Base-by-base conservation (phyloP, 2,113 vertebrate species). In the Indicator indicator region DNA sequence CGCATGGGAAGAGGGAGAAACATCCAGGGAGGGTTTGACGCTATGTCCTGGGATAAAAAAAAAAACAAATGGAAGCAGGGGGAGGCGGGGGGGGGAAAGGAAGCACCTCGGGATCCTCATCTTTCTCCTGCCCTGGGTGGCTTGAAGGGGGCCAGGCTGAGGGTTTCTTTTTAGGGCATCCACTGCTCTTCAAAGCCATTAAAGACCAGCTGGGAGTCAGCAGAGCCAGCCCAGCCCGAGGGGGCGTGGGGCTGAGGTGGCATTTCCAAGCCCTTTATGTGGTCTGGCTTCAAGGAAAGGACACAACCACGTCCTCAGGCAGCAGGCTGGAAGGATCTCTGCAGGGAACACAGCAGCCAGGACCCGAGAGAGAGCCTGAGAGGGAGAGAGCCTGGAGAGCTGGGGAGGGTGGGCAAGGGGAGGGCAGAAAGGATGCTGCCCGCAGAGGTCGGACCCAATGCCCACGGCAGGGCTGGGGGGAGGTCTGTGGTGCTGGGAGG, bases 251-350 rank as follows among this genome's bases (percentile, higher is more conserved):
- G 64, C 40, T 12, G 0, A 9, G 32, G 2, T 58, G 94, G 73
- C 69, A 94, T 96, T 94, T 95, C 60, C 5, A 90, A 42, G 94
- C 86, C 92, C 80, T 95, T 94, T 92, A 69, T 62, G 89, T 44
- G 60, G 42, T 90, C 65, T 36, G 72, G 42, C 89, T 83, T 11
- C 18, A 76, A 83, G 80, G 72, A 94, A 92, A 92, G 77, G 77
- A 48, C 76, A 33, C 0, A 26, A 86, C 91, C 68, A 18, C 68
- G 3, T 42, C 59, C 56, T 72, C 59, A 33, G 68, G 73, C 17
- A 60, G 91, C 76, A 18, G 44, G 55, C 12, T n/a, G 36, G 32
- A 83, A 86, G 64, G 64, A 52, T 83, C 63, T 80, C 93, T 24
- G 89, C 60, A 12, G 95, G 95, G 86, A 90, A 80, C 91, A 83